Conservation (phyloP, 1,140 invertebrate genomes). For the Drosophila prosaltans region DNA sequence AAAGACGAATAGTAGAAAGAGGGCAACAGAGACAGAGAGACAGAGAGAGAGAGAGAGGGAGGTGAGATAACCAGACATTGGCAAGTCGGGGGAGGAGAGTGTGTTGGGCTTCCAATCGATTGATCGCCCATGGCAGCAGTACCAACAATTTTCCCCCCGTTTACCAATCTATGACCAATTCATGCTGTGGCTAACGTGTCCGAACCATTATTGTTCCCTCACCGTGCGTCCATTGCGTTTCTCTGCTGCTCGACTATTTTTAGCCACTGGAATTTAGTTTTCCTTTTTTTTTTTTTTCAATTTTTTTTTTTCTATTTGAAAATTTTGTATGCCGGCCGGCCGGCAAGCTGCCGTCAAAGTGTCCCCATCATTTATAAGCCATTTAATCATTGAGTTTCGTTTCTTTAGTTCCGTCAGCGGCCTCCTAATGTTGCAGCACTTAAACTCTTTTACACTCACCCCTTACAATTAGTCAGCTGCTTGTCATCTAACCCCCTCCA, state of each 20-base stretch:
- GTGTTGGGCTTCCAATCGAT: slow-evolving; percentile 2
- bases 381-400: slow-evolving; percentile 62
- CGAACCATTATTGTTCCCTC: background rate
- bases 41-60: too few species aligned
- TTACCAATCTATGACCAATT: background rate
- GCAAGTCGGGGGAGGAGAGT: background rate
- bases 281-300: background rate
- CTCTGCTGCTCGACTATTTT: slow-evolving; percentile 49
- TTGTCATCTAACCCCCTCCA: slow-evolving; percentile 40
- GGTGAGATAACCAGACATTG: background rate
- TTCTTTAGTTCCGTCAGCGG: slow-evolving; percentile 65
- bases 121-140: slow-evolving; percentile 8
- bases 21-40: background rate
- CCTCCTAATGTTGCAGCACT: slow-evolving; percentile 46
- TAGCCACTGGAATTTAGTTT: slow-evolving; percentile 8
- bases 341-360: slow-evolving; percentile 28
- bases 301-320: too few species aligned
- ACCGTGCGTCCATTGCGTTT: background rate
- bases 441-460: slow-evolving; percentile 49
- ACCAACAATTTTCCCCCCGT: background rate
- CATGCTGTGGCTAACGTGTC: background rate
- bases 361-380: slow-evolving; percentile 69
- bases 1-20: background rate
- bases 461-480: slow-evolving; percentile 73
- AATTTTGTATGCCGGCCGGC: slow-evolving; percentile 6